phyloP scores from a whole-genome alignment of 2,888 invertebrate species.

The Pammene aurita region DNA sequence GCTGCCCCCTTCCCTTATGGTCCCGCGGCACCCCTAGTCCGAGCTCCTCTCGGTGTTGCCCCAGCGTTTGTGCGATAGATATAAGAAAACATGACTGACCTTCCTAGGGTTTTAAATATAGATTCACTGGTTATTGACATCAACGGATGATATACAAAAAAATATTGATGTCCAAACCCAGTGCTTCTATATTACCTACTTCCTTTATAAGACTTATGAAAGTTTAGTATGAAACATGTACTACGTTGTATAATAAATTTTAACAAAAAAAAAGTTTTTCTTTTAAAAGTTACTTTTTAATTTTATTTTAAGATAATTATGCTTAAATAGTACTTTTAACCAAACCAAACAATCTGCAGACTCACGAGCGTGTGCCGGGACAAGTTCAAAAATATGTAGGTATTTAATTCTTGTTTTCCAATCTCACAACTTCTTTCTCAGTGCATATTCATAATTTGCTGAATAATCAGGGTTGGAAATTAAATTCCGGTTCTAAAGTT shows the following conservation, averaged over 20 bases:
- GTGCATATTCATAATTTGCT: too few species aligned
- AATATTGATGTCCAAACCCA: slow-evolving; percentile 1
- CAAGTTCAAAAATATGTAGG: too few species aligned
- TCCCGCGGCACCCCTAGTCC: slow-evolving; percentile 56
- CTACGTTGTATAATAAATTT: slow-evolving; percentile 9
- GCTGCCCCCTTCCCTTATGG: slow-evolving; percentile 53
- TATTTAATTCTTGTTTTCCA: too few species aligned
- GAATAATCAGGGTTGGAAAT: too few species aligned
- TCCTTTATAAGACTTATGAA: slow-evolving; percentile 55
- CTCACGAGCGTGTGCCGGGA: too few species aligned
- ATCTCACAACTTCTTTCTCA: too few species aligned
- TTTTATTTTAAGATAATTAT: neutral
- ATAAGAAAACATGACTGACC: slow-evolving; percentile 70
- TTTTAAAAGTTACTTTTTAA: neutral
- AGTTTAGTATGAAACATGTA: neutral
- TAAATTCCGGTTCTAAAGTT: too few species aligned
- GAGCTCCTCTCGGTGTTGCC: slow-evolving; percentile 62
- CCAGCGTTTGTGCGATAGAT: slow-evolving; percentile 79
- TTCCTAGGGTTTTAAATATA: slow-evolving; percentile 47
- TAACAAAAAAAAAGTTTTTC: neutral
- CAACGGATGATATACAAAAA: neutral
- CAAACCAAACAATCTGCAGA: too few species aligned
- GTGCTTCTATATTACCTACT: neutral
- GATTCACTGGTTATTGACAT: slow-evolving; percentile 4
- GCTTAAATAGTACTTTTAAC: too few species aligned